A percentile compares a stretch with the other conserved stretches of the same genome.
phyloP scores from a whole-genome alignment of 2,888 invertebrate genomes.

The Acanthosoma haemorrhoidale region DNA sequence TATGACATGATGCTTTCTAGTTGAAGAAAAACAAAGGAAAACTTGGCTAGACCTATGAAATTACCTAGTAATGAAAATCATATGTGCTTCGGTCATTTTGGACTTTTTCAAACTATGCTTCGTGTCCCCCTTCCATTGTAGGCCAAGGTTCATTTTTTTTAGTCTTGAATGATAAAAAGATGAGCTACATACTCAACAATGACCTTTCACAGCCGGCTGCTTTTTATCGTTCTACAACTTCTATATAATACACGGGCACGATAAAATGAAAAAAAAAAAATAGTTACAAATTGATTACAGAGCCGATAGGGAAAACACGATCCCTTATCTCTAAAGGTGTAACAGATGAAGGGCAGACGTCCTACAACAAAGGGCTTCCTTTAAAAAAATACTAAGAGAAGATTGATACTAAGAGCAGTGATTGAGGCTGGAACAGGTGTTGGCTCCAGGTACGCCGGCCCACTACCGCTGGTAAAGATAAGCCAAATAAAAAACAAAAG shows the following conservation, averaged over 20 bases:
- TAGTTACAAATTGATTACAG: background rate
- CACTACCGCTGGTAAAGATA: background rate
- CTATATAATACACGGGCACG: background rate
- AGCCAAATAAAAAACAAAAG: background rate
- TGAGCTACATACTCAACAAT: no score
- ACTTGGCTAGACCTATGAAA: no score
- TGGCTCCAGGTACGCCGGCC: background rate
- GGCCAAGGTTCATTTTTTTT: no score
- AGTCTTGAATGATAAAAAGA: no score
- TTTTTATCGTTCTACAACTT: background rate
- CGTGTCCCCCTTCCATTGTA: no score
- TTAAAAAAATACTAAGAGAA: no score
- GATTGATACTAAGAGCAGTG: background rate
- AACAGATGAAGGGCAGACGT: background rate
- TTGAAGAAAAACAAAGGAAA: no score
- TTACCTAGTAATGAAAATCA: no score
- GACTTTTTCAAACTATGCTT: no score
- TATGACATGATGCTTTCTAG: no score
- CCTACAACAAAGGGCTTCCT: no score
- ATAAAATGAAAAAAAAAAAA: background rate
- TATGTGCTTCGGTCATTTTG: no score
- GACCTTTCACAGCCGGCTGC: background rate
- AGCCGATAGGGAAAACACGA: background rate
- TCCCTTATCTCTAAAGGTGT: background rate
- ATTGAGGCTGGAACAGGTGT: background rate